These are phyloP conservation scores for Lipotes vexillifer DNA, from an alignment of 2,113 vertebrate genomes.

Conservation along the genomic window DNA sequence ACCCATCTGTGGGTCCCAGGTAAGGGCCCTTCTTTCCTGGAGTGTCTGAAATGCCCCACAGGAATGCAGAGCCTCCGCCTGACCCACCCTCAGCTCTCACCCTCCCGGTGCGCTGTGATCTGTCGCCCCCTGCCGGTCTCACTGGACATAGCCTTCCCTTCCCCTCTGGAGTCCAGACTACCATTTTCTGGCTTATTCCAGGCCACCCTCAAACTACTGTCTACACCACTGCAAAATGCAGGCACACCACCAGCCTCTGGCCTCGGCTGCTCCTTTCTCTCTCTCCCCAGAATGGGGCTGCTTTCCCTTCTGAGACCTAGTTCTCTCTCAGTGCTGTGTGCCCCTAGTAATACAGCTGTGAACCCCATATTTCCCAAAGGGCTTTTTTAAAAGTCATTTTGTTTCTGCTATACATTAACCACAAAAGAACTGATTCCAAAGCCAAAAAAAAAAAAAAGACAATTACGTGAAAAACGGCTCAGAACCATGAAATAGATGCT, in stretches of 20 bases:
- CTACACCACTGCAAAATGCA: background rate
- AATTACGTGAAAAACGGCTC: slow-evolving; percentile 34
- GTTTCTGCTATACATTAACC: slow-evolving; percentile 38
- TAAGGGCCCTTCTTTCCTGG: background rate
- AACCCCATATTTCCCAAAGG: background rate
- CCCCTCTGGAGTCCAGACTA: background rate
- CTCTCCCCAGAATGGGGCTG: background rate
- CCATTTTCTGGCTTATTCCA: background rate
- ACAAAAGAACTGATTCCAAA: slow-evolving; percentile 60
- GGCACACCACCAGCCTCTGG: too few species aligned
- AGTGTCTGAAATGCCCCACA: background rate
- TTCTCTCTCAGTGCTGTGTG: background rate
- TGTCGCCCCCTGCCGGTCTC: background rate
- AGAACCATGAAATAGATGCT: slow-evolving; percentile 56
- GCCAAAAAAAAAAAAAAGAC: slow-evolving; percentile 31
- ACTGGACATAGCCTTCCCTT: background rate
- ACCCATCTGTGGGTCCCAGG: background rate
- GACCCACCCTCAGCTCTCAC: too few species aligned
- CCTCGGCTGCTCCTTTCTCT: background rate
- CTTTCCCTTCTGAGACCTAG: background rate
- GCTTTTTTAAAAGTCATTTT: slow-evolving; percentile 38
- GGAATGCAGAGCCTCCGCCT: background rate
- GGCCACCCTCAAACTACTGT: background rate
- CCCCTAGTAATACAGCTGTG: background rate
- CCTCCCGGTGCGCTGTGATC: background rate